Conservation (phyloP, 2,113 vertebrate genomes). For the Octodon degus region DNA sequence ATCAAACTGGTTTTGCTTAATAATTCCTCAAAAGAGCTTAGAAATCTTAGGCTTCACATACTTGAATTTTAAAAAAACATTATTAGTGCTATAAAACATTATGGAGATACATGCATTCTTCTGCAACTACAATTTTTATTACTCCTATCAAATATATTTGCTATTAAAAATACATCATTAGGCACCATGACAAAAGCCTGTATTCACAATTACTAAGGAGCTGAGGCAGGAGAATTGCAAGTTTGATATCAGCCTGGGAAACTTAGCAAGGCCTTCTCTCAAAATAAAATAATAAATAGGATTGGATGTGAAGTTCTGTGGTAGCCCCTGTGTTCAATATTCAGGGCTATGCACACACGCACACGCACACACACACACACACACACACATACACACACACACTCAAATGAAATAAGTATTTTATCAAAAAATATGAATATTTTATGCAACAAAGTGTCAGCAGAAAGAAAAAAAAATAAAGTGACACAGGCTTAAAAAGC, state of each 20-base stretch:
- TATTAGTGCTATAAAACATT: background rate
- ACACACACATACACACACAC: too few species aligned
- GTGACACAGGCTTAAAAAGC: background rate
- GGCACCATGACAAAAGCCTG: background rate
- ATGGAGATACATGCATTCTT: background rate
- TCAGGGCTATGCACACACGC: background rate
- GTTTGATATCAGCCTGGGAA: background rate
- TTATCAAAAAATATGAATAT: background rate
- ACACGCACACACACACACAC: background rate
- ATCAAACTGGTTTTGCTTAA: background rate
- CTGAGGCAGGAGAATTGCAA: background rate
- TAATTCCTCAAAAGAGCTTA: background rate
- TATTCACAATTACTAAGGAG: background rate
- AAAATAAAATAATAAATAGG: background rate
- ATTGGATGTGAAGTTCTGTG: background rate
- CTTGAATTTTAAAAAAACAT: background rate
- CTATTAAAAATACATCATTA: background rate
- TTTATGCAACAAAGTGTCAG: background rate
- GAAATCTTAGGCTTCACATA: background rate
- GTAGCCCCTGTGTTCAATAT: background rate
- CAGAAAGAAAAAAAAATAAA: background rate
- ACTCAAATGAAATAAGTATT: background rate
- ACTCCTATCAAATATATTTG: conserved; percentile 4
- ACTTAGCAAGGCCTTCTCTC: background rate
- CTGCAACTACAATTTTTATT: background rate